A percentile compares a stretch with the other conserved stretches of the same genome.
These are phyloP conservation scores for Astyanax mexicanus DNA, from an alignment of 2,797 vertebrate species.

Conservation along the genomic window DNA sequence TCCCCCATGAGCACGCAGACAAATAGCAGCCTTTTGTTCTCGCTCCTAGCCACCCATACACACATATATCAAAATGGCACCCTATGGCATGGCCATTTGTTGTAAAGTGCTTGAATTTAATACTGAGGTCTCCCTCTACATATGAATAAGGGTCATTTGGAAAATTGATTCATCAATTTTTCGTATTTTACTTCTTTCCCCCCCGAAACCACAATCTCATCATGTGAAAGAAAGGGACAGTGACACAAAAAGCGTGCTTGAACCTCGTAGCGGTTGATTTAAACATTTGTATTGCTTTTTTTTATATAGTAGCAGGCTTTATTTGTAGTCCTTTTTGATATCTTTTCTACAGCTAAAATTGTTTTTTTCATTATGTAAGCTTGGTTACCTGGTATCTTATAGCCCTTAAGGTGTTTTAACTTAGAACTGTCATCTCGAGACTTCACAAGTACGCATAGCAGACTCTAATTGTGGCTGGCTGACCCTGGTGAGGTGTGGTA, in stretches of 20 bases:
- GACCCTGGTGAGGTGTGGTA: conserved; percentile 67
- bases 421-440: conserved; percentile 36
- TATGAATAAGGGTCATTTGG: conserved; percentile 79
- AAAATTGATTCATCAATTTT: conserved; percentile 73
- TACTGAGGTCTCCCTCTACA: conserved; percentile 70
- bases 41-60: conserved; percentile 69
- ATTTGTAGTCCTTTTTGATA: neutral
- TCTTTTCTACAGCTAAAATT: neutral
- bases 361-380: conserved; percentile 13
- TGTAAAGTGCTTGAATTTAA: conserved; percentile 77
- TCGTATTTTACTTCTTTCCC: conserved; percentile 59
- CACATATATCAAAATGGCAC: conserved; percentile 79
- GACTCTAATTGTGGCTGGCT: conserved; percentile 71
- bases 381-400: neutral
- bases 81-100: conserved; percentile 77
- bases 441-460: conserved; percentile 50
- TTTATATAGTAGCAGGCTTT: neutral
- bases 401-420: conserved; percentile 40
- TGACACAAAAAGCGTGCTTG: conserved; percentile 29
- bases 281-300: conserved; percentile 1
- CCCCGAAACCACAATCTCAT: conserved; percentile 49
- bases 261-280: conserved; percentile 13
- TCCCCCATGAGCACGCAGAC: conserved; percentile 72
- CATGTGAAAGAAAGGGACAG: conserved; percentile 8
- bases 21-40: conserved; percentile 82